These are phyloP conservation scores for Artibeus jamaicensis DNA, from an alignment of 2,797 vertebrate species.

Conservation along the genomic window DNA sequence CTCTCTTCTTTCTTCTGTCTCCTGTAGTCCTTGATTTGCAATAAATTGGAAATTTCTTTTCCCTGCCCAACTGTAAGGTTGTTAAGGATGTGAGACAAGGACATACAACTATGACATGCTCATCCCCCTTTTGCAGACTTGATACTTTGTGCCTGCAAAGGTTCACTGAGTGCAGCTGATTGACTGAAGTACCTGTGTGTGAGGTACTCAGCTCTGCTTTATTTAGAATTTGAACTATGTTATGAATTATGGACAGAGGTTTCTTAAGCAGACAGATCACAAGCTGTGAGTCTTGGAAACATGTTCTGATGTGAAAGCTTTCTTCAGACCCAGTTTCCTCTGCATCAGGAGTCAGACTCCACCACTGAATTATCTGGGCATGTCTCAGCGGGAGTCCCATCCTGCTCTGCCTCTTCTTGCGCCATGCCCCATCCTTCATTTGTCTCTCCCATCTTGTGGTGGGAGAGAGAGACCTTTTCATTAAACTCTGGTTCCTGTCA, in stretches of 20 bases:
- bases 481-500: conserved; percentile 44
- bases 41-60: neutral
- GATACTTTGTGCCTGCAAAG: neutral
- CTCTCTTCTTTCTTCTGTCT: neutral
- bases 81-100: neutral
- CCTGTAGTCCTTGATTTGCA: neutral
- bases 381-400: neutral
- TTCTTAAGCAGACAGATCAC: neutral
- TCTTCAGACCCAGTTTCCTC: neutral
- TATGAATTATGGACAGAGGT: neutral
- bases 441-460: neutral
- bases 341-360: neutral
- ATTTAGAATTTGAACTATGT: neutral
- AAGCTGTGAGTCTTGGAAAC: neutral
- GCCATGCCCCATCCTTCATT: neutral
- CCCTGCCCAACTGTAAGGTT: neutral
- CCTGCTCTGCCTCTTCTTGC: conserved; percentile 7
- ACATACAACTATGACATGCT: neutral
- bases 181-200: neutral
- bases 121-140: neutral
- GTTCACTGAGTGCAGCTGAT: neutral
- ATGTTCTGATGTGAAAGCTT: neutral
- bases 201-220: neutral
- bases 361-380: neutral
- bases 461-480: conserved; percentile 45